Evolutionary conservation across 1,140 invertebrate species (phyloP).

Genomic region (Pinna nobilis): DNA sequence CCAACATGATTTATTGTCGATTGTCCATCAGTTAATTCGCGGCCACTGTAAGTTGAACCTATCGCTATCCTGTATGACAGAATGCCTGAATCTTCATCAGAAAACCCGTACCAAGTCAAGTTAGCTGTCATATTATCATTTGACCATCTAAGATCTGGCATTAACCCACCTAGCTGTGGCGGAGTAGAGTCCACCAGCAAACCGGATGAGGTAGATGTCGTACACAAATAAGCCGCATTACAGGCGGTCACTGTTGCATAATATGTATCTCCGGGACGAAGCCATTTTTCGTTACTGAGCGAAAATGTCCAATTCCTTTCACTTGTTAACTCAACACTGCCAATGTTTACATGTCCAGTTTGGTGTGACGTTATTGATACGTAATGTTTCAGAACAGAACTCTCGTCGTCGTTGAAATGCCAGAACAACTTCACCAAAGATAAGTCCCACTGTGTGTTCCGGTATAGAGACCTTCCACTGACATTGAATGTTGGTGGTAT

Average conservation of each 20-base stretch:
- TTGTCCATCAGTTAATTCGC: slow-evolving; percentile 41
- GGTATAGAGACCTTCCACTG: background rate
- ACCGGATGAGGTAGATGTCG: slow-evolving; percentile 15
- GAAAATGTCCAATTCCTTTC: slow-evolving; percentile 14
- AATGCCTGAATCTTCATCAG: slow-evolving; percentile 50
- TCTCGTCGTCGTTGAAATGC: slow-evolving; percentile 55
- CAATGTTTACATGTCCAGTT: slow-evolving; percentile 37
- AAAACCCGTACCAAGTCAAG: slow-evolving; percentile 48
- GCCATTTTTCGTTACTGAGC: slow-evolving; percentile 27
- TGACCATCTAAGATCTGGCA: slow-evolving; percentile 38
- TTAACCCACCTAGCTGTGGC: slow-evolving; percentile 53
- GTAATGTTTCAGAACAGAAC: slow-evolving; percentile 45
- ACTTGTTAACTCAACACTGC: slow-evolving; percentile 18
- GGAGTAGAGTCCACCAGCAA: slow-evolving; percentile 51
- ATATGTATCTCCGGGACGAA: slow-evolving; percentile 50
- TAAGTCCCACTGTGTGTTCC: slow-evolving; percentile 37
- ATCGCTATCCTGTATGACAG: slow-evolving; percentile 38
- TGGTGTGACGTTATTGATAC: slow-evolving; percentile 42
- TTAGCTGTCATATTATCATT: slow-evolving; percentile 7
- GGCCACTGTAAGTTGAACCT: slow-evolving; percentile 39
- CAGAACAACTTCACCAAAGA: slow-evolving; percentile 46
- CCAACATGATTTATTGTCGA: slow-evolving; percentile 5
- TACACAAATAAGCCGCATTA: slow-evolving; percentile 55
- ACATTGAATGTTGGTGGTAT: slow-evolving; percentile 27
- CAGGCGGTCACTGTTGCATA: slow-evolving; percentile 48